These are phyloP conservation scores for Bellardia pandia DNA, from an alignment of 2,888 invertebrate genomes.

Conservation along the genomic window DNA sequence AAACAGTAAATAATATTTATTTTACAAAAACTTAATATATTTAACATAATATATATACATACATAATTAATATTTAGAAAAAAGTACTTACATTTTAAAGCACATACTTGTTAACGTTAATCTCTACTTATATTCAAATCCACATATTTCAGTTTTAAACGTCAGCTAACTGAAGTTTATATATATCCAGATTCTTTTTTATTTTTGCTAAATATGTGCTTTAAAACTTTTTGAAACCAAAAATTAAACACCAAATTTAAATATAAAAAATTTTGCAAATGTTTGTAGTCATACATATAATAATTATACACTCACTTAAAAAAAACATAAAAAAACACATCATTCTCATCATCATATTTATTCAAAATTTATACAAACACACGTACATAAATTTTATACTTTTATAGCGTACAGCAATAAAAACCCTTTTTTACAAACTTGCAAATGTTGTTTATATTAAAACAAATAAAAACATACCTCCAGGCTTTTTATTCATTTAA, in stretches of 20 bases:
- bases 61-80: neutral
- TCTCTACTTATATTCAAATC: neutral
- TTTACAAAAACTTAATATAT: neutral
- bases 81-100: constrained; percentile 33
- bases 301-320: neutral
- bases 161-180: neutral
- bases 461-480: neutral
- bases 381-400: constrained; percentile 60
- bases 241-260: constrained; percentile 49
- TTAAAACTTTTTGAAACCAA: constrained; percentile 42
- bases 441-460: constrained; percentile 1
- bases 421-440: constrained; percentile 37
- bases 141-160: neutral
- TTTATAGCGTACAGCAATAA: constrained; percentile 61
- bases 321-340: constrained; percentile 35
- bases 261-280: constrained; percentile 24
- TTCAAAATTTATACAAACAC: constrained; percentile 51
- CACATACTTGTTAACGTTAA: neutral
- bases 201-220: constrained; percentile 13
- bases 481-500: neutral
- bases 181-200: neutral
- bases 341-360: constrained; percentile 62
- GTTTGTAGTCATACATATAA: constrained; percentile 33
- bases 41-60: neutral
- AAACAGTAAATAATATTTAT: neutral